Percentiles rank a stretch among this genome's conserved stretches.
phyloP scores from a whole-genome alignment of 2,113 vertebrate species.

The Coryphaenoides rupestris region DNA sequence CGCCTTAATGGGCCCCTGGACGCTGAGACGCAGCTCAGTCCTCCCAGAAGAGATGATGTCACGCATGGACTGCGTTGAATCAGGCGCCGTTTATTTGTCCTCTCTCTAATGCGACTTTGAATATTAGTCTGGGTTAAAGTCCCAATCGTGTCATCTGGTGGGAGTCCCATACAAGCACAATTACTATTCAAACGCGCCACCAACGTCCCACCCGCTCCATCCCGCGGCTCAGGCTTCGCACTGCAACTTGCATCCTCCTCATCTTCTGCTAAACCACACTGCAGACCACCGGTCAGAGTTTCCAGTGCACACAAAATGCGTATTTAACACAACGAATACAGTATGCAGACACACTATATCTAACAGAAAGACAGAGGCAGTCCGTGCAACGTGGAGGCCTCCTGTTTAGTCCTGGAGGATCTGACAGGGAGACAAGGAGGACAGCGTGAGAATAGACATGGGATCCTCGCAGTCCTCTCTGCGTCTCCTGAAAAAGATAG shows the following conservation, averaged over 20 bases:
- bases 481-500: conserved; percentile 23
- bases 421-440: background rate
- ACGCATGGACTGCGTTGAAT: conserved; percentile 73
- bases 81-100: conserved; percentile 64
- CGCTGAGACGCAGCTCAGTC: conserved; percentile 74
- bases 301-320: too few relatives aligned
- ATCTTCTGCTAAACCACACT: too few relatives aligned
- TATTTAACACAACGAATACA: too few relatives aligned
- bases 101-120: conserved; percentile 77
- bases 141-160: conserved; percentile 91
- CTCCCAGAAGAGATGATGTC: conserved; percentile 51
- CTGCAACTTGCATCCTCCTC: conserved; percentile 58
- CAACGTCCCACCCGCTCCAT: conserved; percentile 92
- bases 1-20: conserved; percentile 82
- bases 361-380: too few relatives aligned
- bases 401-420: too few relatives aligned
- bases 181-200: conserved; percentile 85
- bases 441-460: too few relatives aligned
- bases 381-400: too few relatives aligned
- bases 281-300: too few relatives aligned
- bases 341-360: too few relatives aligned
- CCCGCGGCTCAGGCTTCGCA: conserved; percentile 73
- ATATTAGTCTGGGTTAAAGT: conserved; percentile 80
- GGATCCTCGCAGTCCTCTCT: too few relatives aligned
- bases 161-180: conserved; percentile 92